phyloP scores from a whole-genome alignment of 2,113 vertebrate species.

The Oriolus oriolus region DNA sequence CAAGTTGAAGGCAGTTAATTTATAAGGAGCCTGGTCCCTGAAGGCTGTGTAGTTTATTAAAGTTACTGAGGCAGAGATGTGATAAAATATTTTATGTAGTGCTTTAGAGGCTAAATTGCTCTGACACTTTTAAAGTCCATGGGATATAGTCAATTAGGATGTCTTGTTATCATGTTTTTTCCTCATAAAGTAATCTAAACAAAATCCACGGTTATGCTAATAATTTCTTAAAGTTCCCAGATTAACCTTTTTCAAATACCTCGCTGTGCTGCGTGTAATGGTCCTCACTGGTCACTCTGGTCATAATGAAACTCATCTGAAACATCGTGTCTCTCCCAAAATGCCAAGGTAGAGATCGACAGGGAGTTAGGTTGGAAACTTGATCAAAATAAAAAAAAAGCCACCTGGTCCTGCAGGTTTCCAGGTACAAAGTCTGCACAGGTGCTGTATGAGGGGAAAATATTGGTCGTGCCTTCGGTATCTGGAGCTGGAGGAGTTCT shows the following conservation, averaged over 20 bases:
- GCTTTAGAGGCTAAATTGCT: constrained; percentile 80
- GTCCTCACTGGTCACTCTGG: background rate
- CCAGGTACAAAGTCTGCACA: background rate
- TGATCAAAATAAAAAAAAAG: background rate
- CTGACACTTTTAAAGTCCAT: constrained; percentile 75
- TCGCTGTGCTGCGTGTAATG: accelerated
- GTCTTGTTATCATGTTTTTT: constrained; percentile 78
- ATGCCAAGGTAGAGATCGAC: accelerated
- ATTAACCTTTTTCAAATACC: background rate
- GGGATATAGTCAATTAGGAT: constrained; percentile 81
- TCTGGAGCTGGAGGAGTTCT: background rate
- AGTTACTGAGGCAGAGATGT: constrained; percentile 82
- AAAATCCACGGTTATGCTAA: background rate
- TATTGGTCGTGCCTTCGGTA: background rate
- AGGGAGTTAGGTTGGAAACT: background rate
- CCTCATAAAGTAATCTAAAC: constrained; percentile 48
- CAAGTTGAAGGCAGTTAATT: constrained; percentile 86
- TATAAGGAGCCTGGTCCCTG: constrained; percentile 83
- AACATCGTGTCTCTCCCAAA: background rate
- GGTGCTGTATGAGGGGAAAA: background rate
- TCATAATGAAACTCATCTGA: background rate
- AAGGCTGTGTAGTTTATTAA: constrained; percentile 93
- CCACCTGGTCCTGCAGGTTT: background rate
- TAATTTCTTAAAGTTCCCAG: background rate
- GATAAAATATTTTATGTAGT: constrained; percentile 91